phyloP scores from a whole-genome alignment of 2,888 invertebrate genomes.

The Capitulum mitella region DNA sequence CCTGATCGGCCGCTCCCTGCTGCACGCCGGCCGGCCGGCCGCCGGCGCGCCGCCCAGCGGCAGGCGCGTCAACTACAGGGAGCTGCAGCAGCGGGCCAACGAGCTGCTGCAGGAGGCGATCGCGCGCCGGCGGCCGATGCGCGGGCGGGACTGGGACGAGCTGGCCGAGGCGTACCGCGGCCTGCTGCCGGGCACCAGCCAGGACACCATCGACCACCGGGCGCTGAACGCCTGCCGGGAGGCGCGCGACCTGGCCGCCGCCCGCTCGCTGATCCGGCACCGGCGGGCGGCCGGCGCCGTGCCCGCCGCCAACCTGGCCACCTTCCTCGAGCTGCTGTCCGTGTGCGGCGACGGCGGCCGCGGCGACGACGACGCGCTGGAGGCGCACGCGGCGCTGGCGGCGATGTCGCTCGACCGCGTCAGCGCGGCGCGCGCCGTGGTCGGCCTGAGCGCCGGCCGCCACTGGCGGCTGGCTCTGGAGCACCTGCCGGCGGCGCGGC shows the following conservation, averaged over 20 bases:
- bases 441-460: not conserved
- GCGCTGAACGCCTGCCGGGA: not conserved
- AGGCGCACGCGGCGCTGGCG: constrained; percentile 23
- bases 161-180: not conserved
- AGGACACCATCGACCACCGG: not conserved
- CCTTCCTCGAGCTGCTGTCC: not conserved
- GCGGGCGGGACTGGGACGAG: not conserved
- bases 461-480: constrained; percentile 9
- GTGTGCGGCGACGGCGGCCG: not conserved
- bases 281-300: not conserved
- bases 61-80: not conserved
- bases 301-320: not conserved
- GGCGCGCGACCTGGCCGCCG: not conserved
- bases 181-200: not conserved
- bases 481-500: not conserved
- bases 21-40: not conserved
- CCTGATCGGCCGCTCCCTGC: not conserved
- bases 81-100: not conserved
- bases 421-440: not conserved
- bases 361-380: constrained; percentile 16
- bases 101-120: not conserved
- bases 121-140: not conserved
- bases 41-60: not conserved
- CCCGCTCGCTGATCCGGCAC: not conserved
- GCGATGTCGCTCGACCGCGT: not conserved